Percentiles rank a stretch among this genome's conserved stretches.
These are phyloP conservation scores for Trichonephila inaurata DNA, from an alignment of 1,140 invertebrate genomes.

Conservation along the genomic window DNA sequence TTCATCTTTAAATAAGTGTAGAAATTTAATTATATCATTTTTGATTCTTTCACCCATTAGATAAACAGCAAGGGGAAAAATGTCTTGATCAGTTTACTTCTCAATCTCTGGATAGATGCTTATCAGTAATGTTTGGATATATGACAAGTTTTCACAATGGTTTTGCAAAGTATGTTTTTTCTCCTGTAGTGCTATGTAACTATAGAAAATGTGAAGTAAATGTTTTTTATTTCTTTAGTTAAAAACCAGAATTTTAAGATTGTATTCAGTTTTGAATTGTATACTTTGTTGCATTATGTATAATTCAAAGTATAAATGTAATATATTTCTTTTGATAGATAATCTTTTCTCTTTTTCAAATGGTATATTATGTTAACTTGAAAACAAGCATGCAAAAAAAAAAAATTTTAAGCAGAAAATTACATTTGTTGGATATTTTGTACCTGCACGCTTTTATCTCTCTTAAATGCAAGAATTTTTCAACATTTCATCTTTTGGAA, in stretches of 20 bases:
- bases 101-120: neutral
- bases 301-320: too few species aligned
- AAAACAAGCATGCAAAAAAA: too few species aligned
- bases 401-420: too few species aligned
- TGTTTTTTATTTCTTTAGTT: neutral
- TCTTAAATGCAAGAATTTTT: too few species aligned
- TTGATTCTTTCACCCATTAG: neutral
- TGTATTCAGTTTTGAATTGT: neutral
- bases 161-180: neutral
- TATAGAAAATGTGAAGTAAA: neutral
- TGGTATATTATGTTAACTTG: too few species aligned
- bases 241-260: neutral
- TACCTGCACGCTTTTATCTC: too few species aligned
- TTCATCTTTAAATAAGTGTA: neutral
- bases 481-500: too few species aligned
- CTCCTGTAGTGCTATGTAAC: neutral
- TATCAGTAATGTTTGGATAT: constrained; percentile 32
- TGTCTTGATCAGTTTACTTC: constrained; percentile 14
- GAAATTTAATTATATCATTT: neutral
- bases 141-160: constrained; percentile 1
- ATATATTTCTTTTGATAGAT: too few species aligned
- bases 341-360: too few species aligned
- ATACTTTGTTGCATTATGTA: neutral
- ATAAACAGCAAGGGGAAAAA: neutral
- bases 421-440: too few species aligned